Evolutionary conservation across 1,140 invertebrate species (phyloP), one percentile per base, ranked within the genome.

Genomic region (Glossosoma conforme): DNA sequence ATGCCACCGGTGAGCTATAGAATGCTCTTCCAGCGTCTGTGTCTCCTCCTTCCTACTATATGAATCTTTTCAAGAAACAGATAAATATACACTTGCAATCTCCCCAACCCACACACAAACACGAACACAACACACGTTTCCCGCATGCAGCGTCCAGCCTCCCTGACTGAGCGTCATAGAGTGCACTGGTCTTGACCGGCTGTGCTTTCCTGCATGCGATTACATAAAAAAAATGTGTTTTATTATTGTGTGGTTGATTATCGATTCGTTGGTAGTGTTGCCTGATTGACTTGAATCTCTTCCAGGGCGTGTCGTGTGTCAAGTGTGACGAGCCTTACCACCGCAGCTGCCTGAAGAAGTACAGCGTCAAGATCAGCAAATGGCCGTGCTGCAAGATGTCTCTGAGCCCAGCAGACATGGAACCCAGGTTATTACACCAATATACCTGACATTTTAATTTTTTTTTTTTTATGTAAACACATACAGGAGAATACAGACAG

Each of bases 351-450:
- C 56, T 72, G 3, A 66, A 63, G 15, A 43, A 43, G 3, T 68
- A 62, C 44, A 55, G 67, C 14, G 54, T 62, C n/a, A 66, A 61
- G 14, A 54, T 65, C 2, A 17, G 61, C 10, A 70, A 67, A 22
- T 72, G 70, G 70, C 70, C 68, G 0, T 71, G 70, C 50, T 71
- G 70, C 53, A 68, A 66, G 24, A 47, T 50, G 24, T 60, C 67
- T 13, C 68, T 62, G 17, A 20, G 5, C 25, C 30, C 30, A 33
- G 30, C 15, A 33, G 30, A 33, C 15, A 13, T 33, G 30, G 30
- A 2, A 33, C n/a, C 30, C 3, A 33, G n/a, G n/a, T 13, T 32
- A n/a, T n/a, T 2, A n/a, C 11, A 2, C 11, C 14, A 32, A 32
- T n/a, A 32, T n/a, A 32, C 11, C 11, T 32, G 14, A 32, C 28